Evolutionary conservation across 2,113 vertebrate genomes (phyloP), one percentile per base, ranked within the genome.

Genomic region (Centropristis striata): DNA sequence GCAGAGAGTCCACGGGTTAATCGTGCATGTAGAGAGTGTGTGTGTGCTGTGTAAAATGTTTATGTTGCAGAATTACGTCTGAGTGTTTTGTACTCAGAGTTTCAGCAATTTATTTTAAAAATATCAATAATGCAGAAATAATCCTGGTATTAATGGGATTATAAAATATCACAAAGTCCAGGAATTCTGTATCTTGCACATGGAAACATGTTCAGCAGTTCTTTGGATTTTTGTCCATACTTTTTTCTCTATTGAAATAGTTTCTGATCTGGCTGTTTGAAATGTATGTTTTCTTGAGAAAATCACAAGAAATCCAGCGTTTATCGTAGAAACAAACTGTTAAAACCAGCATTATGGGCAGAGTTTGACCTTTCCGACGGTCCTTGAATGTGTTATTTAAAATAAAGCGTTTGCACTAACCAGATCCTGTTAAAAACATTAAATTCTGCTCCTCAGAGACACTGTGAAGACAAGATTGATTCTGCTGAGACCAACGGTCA

Each of bases 1-100:
- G 81, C 73, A 42, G 63, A 18, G 80, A 71, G 70, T 74, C 58
- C 39, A 64, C 16, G 64, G 63, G 75, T 71, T 83, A 75, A 80
- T 86, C 44, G 54, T 54, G 71, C 83, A 78, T 83, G 57, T 64
- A 47, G 51, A 63, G 66, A 20, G 55, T 42, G 27, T 65, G 53
- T 25, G 63, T 49, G 41, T 36, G 37, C n/a, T 42, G 36, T 46
- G 59, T 21, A 58, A 15, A 47, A 42, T 42, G 41, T 42, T 42
- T 42, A 15, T 2, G 12, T 42, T n/a, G 14, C 21, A 42, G 66
- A 53, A 39, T 68, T 13, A 27, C 5, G 13, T 42, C 36, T 4
- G 9, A 18, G 8, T 8, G n/a, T 14, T 16, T 51, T 44, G 16
- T 23, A n/a, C 2, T 60, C 14, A 6, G 2, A 47, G 46, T 47